Percentiles rank a stretch among this genome's conserved stretches.
phyloP scores from a whole-genome alignment of 2,888 invertebrate genomes.

The Lasiommata megera region DNA sequence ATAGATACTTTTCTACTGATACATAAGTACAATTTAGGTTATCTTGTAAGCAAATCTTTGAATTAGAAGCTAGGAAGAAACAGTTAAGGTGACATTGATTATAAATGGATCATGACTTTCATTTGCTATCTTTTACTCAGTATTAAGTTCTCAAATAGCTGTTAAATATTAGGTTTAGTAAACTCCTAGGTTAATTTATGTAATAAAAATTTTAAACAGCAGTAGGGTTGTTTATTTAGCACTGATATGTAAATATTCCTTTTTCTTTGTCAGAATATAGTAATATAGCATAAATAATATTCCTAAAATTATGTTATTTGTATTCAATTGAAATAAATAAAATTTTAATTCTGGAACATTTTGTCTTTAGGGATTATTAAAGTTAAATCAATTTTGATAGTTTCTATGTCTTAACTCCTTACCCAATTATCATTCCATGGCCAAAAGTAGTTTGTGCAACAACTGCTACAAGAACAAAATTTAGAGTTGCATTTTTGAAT shows the following conservation, averaged over 20 bases:
- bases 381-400: slow-evolving; percentile 19
- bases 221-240: slow-evolving; percentile 78
- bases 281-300: slow-evolving; percentile 6
- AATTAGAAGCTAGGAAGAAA: slow-evolving; percentile 63
- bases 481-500: too few relatives aligned
- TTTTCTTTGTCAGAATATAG: slow-evolving; percentile 21
- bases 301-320: slow-evolving; percentile 5
- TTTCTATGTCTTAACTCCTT: slow-evolving; percentile 24
- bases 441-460: not conserved
- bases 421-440: slow-evolving; percentile 12
- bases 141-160: slow-evolving; percentile 78
- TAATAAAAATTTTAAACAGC: slow-evolving; percentile 71
- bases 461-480: too few relatives aligned
- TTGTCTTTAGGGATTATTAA: slow-evolving; percentile 22
- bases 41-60: slow-evolving; percentile 59
- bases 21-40: slow-evolving; percentile 77
- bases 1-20: slow-evolving; percentile 59
- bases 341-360: slow-evolving; percentile 1
- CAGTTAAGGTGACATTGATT: slow-evolving; percentile 55
- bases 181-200: slow-evolving; percentile 45
- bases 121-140: slow-evolving; percentile 66
- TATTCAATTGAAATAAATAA: slow-evolving; percentile 6
- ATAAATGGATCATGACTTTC: slow-evolving; percentile 55
- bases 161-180: slow-evolving; percentile 62
- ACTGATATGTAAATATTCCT: slow-evolving; percentile 63